Evolutionary conservation across 2,113 vertebrate species (phyloP), one percentile per base, ranked within the genome.

Genomic region (Callionymus lyra): DNA sequence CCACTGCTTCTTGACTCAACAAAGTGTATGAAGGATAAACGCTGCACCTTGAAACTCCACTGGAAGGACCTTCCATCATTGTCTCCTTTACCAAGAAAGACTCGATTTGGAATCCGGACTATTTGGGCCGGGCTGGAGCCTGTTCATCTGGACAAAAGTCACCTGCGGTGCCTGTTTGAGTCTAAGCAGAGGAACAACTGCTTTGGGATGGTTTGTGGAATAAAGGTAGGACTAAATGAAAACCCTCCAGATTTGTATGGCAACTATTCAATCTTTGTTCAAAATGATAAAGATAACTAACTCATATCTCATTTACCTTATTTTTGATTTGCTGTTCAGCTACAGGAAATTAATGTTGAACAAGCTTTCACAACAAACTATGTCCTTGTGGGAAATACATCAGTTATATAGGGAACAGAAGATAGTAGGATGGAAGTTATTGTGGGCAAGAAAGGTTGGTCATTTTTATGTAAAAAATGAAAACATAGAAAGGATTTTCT

Each of bases 71-170:
- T 88, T 34, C 64, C 50, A 43, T 76, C 43, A 35, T 50, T 86
- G 37, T 60, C 67, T 3, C 65, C 77, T 0, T 66, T 88, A 38
- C 86, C 84, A n/a, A 68, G 70, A 42, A 75, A 76, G 46, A 82
- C 82, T 9, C 82, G 75, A 39, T 87, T 87, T 13, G 86, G 86
- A 37, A 58, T 42, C 1, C 71, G 80, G 50, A 84, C 80, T 11
- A 85, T 88, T 34, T 88, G 86, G 86, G 80, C 81, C 1, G 19
- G 62, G 1, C 73, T 88, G 0, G 82, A 87, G 43, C 80, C 74
- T 0, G 82, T 86, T 9, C 51, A 47, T 6, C 6, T 88, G 53
- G 86, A 88, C 41, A 80, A 72, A 12, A 75, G 71, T 45, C 50
- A 51, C 6, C 72, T 88, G 50, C 62, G 65, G 57, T 67, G 77